These are phyloP conservation scores for Potamarius usumacintae DNA, from an alignment of 2,113 vertebrate genomes.

Conservation along the genomic window DNA sequence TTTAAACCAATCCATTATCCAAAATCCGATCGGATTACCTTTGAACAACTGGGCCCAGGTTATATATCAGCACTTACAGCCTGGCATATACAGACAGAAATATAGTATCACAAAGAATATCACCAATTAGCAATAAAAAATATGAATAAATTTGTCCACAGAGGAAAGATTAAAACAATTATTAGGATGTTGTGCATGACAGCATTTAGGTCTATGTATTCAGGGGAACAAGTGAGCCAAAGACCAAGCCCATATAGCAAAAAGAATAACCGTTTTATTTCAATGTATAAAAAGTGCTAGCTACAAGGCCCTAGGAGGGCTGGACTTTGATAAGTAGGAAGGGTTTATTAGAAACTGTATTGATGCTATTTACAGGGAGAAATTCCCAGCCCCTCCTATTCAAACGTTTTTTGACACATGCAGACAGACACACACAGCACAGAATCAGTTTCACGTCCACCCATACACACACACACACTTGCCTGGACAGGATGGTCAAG, in stretches of 20 bases:
- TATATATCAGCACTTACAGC: neutral
- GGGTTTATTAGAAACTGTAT: constrained; percentile 19
- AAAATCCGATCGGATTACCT: no score
- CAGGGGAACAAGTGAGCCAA: neutral
- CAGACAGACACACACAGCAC: neutral
- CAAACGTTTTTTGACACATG: constrained; percentile 21
- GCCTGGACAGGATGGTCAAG: constrained; percentile 53
- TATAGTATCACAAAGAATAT: neutral
- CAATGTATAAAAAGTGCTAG: neutral
- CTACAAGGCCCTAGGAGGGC: neutral
- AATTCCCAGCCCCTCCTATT: constrained; percentile 31
- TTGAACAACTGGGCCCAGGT: no score
- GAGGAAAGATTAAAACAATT: neutral
- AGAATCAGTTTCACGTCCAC: constrained; percentile 8
- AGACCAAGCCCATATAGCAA: neutral
- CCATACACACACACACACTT: constrained; percentile 18
- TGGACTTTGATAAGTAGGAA: constrained; percentile 14
- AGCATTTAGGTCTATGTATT: neutral
- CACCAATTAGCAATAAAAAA: neutral
- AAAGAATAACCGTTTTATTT: neutral
- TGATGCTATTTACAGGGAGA: neutral
- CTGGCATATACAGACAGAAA: neutral
- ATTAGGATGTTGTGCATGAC: neutral
- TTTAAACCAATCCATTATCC: no score
- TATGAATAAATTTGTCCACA: neutral